phyloP scores from a whole-genome alignment of 2,113 vertebrate species.

The Oenanthe oenanthe region DNA sequence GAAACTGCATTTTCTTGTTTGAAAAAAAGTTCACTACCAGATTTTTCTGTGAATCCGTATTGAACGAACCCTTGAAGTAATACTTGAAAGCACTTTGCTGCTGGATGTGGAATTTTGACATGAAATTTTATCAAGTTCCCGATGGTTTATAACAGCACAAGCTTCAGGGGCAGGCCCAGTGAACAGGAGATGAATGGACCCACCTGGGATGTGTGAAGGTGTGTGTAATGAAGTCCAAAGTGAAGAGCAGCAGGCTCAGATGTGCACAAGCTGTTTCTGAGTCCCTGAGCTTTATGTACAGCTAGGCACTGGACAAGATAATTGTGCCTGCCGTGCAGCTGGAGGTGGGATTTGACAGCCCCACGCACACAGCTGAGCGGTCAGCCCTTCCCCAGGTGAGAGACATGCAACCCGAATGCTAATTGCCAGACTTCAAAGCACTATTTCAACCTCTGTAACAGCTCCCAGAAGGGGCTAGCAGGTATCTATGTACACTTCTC shows the following conservation, averaged over 20 bases:
- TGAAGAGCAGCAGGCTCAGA: not conserved
- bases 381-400: not conserved
- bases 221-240: not conserved
- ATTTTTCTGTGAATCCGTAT: not conserved
- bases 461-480: not conserved
- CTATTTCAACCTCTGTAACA: not conserved
- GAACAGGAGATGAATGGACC: not conserved
- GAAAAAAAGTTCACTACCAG: accelerated
- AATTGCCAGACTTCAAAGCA: not conserved
- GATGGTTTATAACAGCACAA: not conserved
- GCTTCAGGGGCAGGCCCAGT: not conserved
- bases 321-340: not conserved
- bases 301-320: not conserved
- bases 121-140: not conserved
- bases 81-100: not conserved
- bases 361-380: accelerated
- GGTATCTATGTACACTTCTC: accelerated
- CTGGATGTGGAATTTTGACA: not conserved
- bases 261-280: not conserved
- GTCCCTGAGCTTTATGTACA: not conserved
- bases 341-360: not conserved
- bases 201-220: not conserved
- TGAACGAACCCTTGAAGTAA: not conserved
- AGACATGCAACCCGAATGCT: not conserved
- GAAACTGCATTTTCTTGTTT: not conserved